phyloP scores from a whole-genome alignment of 2,797 vertebrate species.

The Macropus fuliginosus region DNA sequence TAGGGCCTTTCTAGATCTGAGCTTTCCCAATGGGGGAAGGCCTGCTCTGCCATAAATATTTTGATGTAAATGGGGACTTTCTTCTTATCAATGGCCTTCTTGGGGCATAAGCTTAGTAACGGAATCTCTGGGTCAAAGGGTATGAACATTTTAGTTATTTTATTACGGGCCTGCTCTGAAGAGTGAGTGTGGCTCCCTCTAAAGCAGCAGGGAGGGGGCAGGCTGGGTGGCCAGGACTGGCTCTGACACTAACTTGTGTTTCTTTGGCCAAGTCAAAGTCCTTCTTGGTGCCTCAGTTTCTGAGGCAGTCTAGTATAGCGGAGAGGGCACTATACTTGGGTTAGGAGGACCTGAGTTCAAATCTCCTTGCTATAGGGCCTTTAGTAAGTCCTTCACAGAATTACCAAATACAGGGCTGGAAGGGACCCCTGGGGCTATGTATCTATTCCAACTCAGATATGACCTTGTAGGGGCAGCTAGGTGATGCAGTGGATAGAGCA shows the following conservation, averaged over 20 bases:
- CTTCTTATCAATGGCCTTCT: not conserved
- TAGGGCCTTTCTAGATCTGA: not conserved
- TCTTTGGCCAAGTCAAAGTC: not conserved
- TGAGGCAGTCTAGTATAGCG: not conserved
- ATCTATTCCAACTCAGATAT: not conserved
- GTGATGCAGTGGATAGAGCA: too few relatives aligned
- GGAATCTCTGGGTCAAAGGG: not conserved
- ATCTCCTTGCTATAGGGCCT: not conserved
- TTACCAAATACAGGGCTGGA: not conserved
- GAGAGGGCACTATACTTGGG: not conserved
- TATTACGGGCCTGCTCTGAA: not conserved
- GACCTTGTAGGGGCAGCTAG: not conserved
- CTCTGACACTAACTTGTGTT: not conserved
- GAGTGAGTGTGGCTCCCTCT: not conserved
- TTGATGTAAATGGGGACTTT: slow-evolving; percentile 1
- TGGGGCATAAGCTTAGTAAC: not conserved
- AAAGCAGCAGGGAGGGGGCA: not conserved
- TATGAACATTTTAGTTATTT: not conserved
- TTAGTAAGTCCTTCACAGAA: not conserved
- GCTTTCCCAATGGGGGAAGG: not conserved
- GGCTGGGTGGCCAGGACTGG: not conserved
- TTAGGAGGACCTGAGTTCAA: not conserved
- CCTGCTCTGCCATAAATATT: not conserved
- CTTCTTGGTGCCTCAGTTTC: not conserved
- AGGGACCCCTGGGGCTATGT: not conserved